A percentile compares a stretch with the other conserved stretches of the same genome.
Conservation (phyloP, 2,113 vertebrate species). For the Carassius gibelio region DNA sequence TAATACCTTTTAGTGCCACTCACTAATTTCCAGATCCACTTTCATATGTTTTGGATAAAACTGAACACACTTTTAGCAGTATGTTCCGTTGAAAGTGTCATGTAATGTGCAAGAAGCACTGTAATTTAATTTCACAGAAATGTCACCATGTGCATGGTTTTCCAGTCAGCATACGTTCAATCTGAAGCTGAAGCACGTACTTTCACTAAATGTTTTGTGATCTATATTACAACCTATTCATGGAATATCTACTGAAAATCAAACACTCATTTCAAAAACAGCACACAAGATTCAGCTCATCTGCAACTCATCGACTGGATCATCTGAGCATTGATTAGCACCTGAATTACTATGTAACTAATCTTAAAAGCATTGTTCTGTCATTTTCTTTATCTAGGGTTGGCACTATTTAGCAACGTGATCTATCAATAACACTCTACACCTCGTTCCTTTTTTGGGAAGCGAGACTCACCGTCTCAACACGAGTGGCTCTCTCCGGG, state of each 20-base stretch:
- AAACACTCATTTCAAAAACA: background rate
- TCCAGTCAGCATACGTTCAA: no score
- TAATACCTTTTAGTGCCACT: no score
- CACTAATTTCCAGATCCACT: no score
- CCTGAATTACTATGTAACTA: background rate
- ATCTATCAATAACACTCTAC: background rate
- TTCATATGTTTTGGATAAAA: no score
- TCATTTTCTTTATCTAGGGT: background rate
- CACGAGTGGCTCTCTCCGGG: slow-evolving; percentile 54
- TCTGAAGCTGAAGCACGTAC: background rate
- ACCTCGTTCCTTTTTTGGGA: slow-evolving; percentile 58
- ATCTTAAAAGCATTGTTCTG: background rate
- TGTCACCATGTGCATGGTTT: no score
- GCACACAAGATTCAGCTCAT: background rate
- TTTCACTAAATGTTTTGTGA: background rate
- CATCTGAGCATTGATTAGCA: background rate
- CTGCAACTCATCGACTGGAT: background rate
- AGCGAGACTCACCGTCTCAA: slow-evolving; percentile 55
- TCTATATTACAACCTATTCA: background rate
- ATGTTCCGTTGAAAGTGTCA: no score
- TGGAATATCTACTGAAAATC: background rate
- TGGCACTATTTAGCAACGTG: background rate
- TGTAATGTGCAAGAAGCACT: no score
- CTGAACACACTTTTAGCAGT: no score
- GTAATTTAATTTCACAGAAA: no score